These are phyloP conservation scores for Oceanodroma leucorhoa DNA, from an alignment of 2,797 vertebrate genomes.

Conservation along the genomic window DNA sequence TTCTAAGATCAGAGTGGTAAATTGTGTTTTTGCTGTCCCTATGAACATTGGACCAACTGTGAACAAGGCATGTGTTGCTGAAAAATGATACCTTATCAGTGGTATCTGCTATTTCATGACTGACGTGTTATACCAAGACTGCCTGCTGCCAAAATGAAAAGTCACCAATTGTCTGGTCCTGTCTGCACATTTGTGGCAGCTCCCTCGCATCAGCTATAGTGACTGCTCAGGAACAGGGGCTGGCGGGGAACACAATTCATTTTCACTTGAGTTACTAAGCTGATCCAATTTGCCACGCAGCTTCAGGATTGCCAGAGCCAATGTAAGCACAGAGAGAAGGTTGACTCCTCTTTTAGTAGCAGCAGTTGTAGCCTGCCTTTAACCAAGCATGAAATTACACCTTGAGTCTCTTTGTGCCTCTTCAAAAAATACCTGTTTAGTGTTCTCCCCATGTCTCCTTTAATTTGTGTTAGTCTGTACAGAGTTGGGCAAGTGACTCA, in stretches of 20 bases:
- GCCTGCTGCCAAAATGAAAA: neutral
- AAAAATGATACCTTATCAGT: neutral
- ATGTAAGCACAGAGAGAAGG: neutral
- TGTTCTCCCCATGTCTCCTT: neutral
- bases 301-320: neutral
- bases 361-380: neutral
- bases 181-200: neutral
- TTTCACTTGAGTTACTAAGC: neutral
- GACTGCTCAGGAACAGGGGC: neutral
- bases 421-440: neutral
- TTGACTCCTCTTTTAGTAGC: neutral
- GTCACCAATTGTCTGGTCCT: neutral
- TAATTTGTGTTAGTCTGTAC: neutral
- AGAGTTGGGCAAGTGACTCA: neutral
- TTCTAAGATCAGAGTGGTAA: neutral
- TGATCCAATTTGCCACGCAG: neutral
- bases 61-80: neutral
- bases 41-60: neutral
- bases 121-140: neutral
- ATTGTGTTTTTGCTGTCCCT: neutral
- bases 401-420: neutral
- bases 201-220: neutral
- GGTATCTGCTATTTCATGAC: neutral
- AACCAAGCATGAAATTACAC: conserved; percentile 35
- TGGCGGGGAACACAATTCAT: neutral